A percentile compares a stretch with the other conserved stretches of the same genome.
Evolutionary conservation across 2,888 invertebrate genomes (phyloP).

Genomic region (Rotaria socialis): DNA sequence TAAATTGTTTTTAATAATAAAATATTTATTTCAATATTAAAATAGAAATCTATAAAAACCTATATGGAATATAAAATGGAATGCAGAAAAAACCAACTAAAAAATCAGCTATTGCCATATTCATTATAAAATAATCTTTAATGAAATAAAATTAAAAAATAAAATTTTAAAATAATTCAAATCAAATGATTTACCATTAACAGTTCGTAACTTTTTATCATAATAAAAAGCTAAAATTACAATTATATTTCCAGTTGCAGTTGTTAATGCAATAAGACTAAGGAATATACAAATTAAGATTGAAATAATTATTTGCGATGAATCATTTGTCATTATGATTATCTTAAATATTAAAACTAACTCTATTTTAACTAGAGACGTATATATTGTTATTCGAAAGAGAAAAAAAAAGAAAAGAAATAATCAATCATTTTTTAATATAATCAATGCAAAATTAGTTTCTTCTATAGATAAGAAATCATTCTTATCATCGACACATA

Average conservation of each 20-base stretch:
- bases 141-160: too few relatives aligned
- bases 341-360: too few relatives aligned
- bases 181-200: constrained; percentile 43
- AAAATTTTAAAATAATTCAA: neutral
- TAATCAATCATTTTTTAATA: too few relatives aligned
- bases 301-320: neutral
- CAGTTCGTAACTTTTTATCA: constrained; percentile 48
- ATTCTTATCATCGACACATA: too few relatives aligned
- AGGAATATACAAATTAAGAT: neutral
- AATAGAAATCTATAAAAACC: constrained; percentile 6
- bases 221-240: constrained; percentile 49
- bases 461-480: too few relatives aligned
- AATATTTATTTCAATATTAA: too few relatives aligned
- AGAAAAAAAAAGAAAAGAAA: too few relatives aligned
- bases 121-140: constrained; percentile 50
- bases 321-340: too few relatives aligned
- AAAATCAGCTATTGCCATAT: constrained; percentile 50
- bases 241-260: constrained; percentile 48
- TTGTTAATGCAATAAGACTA: constrained; percentile 47
- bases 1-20: neutral
- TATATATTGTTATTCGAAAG: too few relatives aligned
- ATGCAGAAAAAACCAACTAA: constrained; percentile 49
- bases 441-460: too few relatives aligned
- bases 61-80: constrained; percentile 49
- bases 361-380: too few relatives aligned